Conservation (phyloP, 2,113 vertebrate species). For the Alouatta palliata region DNA sequence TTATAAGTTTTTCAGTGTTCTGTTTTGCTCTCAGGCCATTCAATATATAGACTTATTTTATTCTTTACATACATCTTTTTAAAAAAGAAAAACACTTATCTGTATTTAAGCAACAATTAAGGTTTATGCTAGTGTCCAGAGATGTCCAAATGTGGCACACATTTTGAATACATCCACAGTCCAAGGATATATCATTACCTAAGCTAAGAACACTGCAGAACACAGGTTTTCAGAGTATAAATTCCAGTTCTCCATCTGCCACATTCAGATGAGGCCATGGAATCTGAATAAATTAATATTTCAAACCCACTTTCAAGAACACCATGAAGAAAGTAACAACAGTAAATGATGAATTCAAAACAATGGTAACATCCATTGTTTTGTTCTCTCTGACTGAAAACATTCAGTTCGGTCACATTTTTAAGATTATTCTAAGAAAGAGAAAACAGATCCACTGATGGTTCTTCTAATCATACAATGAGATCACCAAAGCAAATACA, state of each 20-base stretch:
- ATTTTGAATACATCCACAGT: background rate
- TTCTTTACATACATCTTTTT: background rate
- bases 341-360: slow-evolving; percentile 11
- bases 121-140: background rate
- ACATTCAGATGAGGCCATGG: background rate
- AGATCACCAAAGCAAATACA: slow-evolving; percentile 32
- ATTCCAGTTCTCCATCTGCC: background rate
- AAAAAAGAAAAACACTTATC: slow-evolving; percentile 21
- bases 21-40: background rate
- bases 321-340: background rate
- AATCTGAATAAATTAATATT: slow-evolving; percentile 31
- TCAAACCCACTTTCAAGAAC: slow-evolving; percentile 14
- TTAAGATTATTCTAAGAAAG: slow-evolving; percentile 42
- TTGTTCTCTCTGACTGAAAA: slow-evolving; percentile 20
- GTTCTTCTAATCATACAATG: slow-evolving; percentile 25
- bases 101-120: slow-evolving; percentile 52
- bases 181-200: background rate
- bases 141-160: background rate
- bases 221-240: slow-evolving; percentile 15
- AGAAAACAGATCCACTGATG: slow-evolving; percentile 1
- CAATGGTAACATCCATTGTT: background rate
- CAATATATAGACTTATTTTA: background rate
- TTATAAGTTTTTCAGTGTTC: background rate
- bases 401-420: background rate
- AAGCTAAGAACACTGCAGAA: slow-evolving; percentile 7